Percentiles rank a stretch among this genome's conserved stretches.
These are phyloP conservation scores for Pantherophis guttatus DNA, from an alignment of 2,113 vertebrate genomes.

Conservation along the genomic window DNA sequence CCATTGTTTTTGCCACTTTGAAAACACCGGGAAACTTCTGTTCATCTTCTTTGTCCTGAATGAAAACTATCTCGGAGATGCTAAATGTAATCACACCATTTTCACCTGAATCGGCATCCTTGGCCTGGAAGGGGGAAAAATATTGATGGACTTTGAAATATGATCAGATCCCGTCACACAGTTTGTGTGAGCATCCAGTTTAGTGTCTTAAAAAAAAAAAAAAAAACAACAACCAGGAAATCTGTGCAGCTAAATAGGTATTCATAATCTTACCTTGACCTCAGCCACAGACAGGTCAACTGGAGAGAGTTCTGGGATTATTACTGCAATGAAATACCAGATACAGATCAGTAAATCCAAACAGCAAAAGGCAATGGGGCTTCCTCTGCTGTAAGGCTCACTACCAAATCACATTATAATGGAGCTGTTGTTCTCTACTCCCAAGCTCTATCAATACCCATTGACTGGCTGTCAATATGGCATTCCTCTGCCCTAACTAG, in stretches of 20 bases:
- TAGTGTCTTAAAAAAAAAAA: rapidly evolving
- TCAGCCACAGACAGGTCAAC: conserved; percentile 67
- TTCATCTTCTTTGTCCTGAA: conserved; percentile 27
- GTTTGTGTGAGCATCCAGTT: rapidly evolving
- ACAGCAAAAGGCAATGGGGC: not conserved
- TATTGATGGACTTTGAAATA: not conserved
- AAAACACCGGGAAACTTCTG: conserved; percentile 58
- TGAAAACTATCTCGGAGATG: conserved; percentile 68
- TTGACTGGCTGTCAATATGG: not conserved
- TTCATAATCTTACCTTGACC: conserved; percentile 67
- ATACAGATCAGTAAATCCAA: not conserved
- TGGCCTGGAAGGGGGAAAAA: conserved; percentile 70
- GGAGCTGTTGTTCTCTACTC: not conserved
- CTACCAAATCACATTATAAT: not conserved
- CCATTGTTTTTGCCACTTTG: conserved; percentile 25
- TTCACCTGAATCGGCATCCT: conserved; percentile 74
- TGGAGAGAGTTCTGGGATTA: conserved; percentile 70
- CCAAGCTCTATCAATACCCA: not conserved
- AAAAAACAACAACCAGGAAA: rapidly evolving
- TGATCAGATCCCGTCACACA: rapidly evolving
- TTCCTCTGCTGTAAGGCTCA: not conserved
- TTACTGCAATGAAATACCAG: conserved; percentile 61
- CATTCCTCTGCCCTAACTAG: not conserved
- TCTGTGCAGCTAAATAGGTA: not conserved
- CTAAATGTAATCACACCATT: conserved; percentile 72